Base-by-base conservation (phyloP, 2,888 invertebrate species). In the Bombylius discolor region DNA sequence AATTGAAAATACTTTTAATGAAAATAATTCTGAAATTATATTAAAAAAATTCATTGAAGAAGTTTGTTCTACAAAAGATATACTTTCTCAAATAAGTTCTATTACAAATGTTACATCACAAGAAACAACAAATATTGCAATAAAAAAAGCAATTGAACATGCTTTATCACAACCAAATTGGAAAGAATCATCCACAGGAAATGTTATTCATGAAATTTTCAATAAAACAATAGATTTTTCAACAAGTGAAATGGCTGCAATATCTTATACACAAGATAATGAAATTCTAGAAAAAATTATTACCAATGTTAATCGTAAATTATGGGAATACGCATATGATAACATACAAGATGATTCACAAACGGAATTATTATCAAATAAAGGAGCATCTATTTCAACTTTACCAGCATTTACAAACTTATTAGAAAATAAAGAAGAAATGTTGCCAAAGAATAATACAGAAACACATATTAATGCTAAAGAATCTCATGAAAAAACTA, bases 91-190 rank as follows among this genome's bases (percentile, higher is more conserved):
- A 49, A 39, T 58, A 5, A 44, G 47, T 12, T n/a, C 52, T 1
- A 12, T 39, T n/a, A 54, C 53, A 34, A 45, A 60, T 34, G 8
- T 55, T 11, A 56, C 57, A 3, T 47, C 61, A 9, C 39, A 52
- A 5, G 72, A 71, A 59, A 64, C 66, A 0, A 48, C 66, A 0
- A 48, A 58, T 4, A 65, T 67, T 5, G 64, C 70, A 0, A 53
- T 73, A 12, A 60, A 68, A 3, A 71, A 70, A 51, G 13, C 69
- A 0, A 64, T 72, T 9, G 63, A 69, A 11, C 60, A 60, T 23
- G 63, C 64, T 0, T 64, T 71, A 2, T 66, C 70, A 4, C 39
- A 42, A 11, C 12, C 39, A 42, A 11, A 11, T 42, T 42, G 11
- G 11, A 42, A 42, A 6, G 23, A 23, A 23, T 23, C 23, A 23